Evolutionary conservation across 2,113 vertebrate genomes (phyloP), one percentile per base, ranked within the genome.

Genomic region (Bombycilla garrulus): DNA sequence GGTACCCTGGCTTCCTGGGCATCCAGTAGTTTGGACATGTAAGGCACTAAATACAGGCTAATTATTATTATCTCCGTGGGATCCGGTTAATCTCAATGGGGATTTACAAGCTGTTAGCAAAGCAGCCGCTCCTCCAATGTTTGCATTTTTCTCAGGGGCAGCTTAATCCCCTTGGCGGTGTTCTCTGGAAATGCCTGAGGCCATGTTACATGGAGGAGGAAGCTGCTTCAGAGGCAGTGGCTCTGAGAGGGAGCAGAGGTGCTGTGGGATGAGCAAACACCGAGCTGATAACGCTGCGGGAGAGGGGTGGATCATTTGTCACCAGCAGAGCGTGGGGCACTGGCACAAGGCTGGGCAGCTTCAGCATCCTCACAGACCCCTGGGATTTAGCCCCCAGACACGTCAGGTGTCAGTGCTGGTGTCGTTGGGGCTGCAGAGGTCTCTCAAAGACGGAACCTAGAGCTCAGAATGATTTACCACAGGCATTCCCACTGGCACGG

Each of bases 1-100:
- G 66, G 50, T 73, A 47, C 57, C 38, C 85, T 28, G 47, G 7
- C 65, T 94, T 70, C 65, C 56, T 73, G 65, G 15, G 44, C 42
- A 79, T 61, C 65, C 69, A 22, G 29, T 2, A 1, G 31, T 85
- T 89, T 85, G 84, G 86, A 24, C 28, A 17, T 25, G 26, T 19
- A 72, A 95, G 92, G 81, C 78, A 56, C 85, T 90, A 94, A 91
- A 91, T 86, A 53, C 84, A 69, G 35, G 56, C 84, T 95, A 96
- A 96, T 96, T 92, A 79, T 90, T 81, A 60, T 93, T 89, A 91
- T 93, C 83, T 67, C 84, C 36, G 13, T 91, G 47, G 85, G 90
- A 95, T 93, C 91, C 81, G 67, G 86, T 89, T 94, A 94, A 96
- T 92, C 92, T 92, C 6, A 3, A 3, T 31, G 79, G 78, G 86